Evolutionary conservation across 2,888 invertebrate genomes (phyloP), one percentile per base, ranked within the genome.

Genomic region (Eurois occulta): DNA sequence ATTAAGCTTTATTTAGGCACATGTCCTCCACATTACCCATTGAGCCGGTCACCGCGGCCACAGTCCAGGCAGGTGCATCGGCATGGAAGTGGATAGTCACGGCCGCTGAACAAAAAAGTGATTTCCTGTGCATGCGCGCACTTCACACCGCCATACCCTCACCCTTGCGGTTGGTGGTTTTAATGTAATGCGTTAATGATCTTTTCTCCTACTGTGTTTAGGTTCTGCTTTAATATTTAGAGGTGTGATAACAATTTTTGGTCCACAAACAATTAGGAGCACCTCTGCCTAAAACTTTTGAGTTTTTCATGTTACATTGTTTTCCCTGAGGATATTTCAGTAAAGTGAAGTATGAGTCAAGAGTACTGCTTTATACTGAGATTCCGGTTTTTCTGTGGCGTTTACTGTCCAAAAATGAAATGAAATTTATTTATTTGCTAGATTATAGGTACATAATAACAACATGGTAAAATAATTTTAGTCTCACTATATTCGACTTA

Each of bases 41-140:
- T 67, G 65, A 83, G 77, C 65, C 67, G 74, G 62, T 67, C 43
- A 48, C 72, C 52, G 38, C 41, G 77, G 52, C 66, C 70, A 65
- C 67, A 52, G 85, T 18, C 60, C 65, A 64, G 52, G 72, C 82
- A 86, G 83, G 86, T 89, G 88, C 79, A 79, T 58, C 74, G 78
- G 73, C 72, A 66, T 85, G 86, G 83, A 89, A 83, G 75, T 81
- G 86, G 62, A 76, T 62, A 78, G 81, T 89, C 89, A 88, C 84
- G 84, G 65, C 84, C 72, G 74, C 55, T 87, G 89, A 84, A 76
- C 88, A 89, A 86, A 87, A 87, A 87, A 75, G 65, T 76, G 87
- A 85, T 85, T 77, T 87, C 86, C 84, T 85, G 88, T 84, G 79
- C 77, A 78, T 75, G 73, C 80, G 65, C 77, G 80, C 64, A 43